A percentile compares a stretch with the other conserved stretches of the same genome.
Conservation (phyloP, 2,888 invertebrate species). For the Callosobruchus maculatus region DNA sequence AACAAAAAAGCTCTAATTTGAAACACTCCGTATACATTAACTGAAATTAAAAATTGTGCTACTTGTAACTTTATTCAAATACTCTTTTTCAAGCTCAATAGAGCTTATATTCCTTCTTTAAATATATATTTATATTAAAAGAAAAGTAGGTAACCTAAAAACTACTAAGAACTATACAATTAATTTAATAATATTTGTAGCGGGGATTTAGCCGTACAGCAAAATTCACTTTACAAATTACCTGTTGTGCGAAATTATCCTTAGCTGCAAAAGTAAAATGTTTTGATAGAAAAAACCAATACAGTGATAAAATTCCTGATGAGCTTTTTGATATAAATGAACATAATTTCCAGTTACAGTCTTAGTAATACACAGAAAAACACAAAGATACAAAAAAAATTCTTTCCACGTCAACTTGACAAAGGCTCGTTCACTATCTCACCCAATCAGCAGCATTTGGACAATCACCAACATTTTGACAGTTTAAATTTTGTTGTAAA, state of each 20-base stretch:
- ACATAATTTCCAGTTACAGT: no score
- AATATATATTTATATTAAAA: slow-evolving; percentile 34
- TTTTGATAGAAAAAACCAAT: no score
- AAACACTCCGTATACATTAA: neutral
- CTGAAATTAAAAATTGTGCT: slow-evolving; percentile 45
- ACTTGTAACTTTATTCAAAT: slow-evolving; percentile 45
- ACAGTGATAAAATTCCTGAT: no score
- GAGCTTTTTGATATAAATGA: no score
- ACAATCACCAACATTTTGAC: neutral
- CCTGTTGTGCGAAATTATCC: neutral
- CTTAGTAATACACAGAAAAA: no score
- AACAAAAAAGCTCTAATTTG: neutral
- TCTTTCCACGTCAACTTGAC: no score
- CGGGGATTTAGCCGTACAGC: neutral
- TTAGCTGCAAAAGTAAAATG: neutral
- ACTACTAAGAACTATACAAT: slow-evolving; percentile 49
- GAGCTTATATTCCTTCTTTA: slow-evolving; percentile 34
- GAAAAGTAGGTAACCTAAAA: slow-evolving; percentile 43
- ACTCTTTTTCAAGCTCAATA: slow-evolving; percentile 38
- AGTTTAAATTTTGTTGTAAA: neutral
- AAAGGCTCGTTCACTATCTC: no score
- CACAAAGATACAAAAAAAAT: neutral
- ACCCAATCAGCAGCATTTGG: neutral
- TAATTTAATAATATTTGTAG: slow-evolving; percentile 37
- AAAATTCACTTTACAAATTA: neutral